Percentiles rank a stretch among this genome's conserved stretches.
These are phyloP conservation scores for Erythrolamprus reginae DNA, from an alignment of 2,113 vertebrate genomes.

Conservation along the genomic window DNA sequence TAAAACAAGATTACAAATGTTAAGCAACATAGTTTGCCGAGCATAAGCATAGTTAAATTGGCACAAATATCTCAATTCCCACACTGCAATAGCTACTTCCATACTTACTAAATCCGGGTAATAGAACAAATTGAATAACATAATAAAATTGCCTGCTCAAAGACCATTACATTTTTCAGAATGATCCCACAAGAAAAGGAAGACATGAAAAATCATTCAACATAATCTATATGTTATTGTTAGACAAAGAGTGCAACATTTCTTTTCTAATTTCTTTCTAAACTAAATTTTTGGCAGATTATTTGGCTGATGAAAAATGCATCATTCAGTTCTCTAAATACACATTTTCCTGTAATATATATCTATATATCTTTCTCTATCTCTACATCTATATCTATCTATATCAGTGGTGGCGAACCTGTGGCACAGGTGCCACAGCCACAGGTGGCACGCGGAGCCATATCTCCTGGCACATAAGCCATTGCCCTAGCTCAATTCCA, in stretches of 20 bases:
- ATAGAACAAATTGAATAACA: background rate
- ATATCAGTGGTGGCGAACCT: no score
- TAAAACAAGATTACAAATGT: background rate
- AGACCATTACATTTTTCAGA: slow-evolving; percentile 20
- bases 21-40: background rate
- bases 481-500: no score
- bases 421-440: no score
- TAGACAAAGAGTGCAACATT: slow-evolving; percentile 27
- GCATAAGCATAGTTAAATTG: background rate
- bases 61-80: background rate
- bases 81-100: background rate
- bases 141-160: background rate
- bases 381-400: no score
- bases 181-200: slow-evolving; percentile 13
- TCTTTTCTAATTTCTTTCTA: background rate
- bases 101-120: background rate
- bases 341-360: background rate
- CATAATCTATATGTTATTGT: slow-evolving; percentile 6
- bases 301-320: background rate
- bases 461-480: no score
- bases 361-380: no score
- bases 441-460: no score
- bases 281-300: slow-evolving; percentile 8
- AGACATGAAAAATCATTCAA: slow-evolving; percentile 18
- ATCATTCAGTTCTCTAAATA: background rate